Percentiles rank a stretch among this genome's conserved stretches.
phyloP scores from a whole-genome alignment of 2,113 vertebrate genomes.

The Pangasianodon gigas region DNA sequence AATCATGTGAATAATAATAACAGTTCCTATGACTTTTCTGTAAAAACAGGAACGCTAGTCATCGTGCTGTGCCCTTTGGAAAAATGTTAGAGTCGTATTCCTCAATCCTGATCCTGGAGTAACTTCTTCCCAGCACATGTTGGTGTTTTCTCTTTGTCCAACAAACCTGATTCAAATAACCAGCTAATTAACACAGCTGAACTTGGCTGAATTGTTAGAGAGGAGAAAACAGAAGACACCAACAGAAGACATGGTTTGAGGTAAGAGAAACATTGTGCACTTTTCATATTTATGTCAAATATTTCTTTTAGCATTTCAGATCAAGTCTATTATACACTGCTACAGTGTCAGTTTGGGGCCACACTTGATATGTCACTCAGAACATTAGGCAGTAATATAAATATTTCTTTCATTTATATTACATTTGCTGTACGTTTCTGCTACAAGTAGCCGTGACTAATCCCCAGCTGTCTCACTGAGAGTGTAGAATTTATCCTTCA shows the following conservation, averaged over 20 bases:
- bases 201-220: neutral
- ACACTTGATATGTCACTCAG: neutral
- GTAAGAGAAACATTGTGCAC: neutral
- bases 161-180: neutral
- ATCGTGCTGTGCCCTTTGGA: too few species aligned
- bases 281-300: neutral
- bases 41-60: too few species aligned
- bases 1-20: neutral
- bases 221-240: neutral
- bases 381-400: neutral
- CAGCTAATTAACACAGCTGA: neutral
- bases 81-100: neutral
- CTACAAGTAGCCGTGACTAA: slow-evolving; percentile 11
- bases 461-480: neutral
- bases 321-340: neutral
- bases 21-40: too few species aligned
- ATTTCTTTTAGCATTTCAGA: neutral
- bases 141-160: neutral
- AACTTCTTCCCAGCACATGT: neutral
- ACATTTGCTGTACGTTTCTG: neutral
- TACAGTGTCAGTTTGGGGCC: neutral
- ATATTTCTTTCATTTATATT: neutral
- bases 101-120: neutral
- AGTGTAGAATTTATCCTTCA: neutral
- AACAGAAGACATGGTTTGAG: neutral